Evolutionary conservation across 2,113 vertebrate species (phyloP).

Genomic region (Chitala chitala): DNA sequence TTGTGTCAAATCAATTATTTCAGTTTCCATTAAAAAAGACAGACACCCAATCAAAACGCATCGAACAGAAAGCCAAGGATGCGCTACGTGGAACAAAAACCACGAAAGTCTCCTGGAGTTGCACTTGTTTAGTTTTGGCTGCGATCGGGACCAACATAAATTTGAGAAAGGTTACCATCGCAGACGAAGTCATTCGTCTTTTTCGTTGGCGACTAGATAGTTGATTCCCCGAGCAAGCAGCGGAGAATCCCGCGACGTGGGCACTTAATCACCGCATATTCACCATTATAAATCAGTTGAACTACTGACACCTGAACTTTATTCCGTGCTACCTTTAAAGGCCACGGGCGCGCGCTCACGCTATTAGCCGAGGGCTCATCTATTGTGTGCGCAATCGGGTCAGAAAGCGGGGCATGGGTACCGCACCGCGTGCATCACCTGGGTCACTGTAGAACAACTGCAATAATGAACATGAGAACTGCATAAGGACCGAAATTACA

Average conservation of each 20-base stretch:
- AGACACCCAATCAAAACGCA: conserved; percentile 12
- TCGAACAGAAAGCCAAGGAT: background rate
- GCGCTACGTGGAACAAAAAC: background rate
- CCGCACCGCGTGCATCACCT: conserved; percentile 44
- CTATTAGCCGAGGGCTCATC: conserved; percentile 60
- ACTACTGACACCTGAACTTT: conserved; percentile 72
- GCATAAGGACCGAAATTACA: background rate
- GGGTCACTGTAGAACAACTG: conserved; percentile 27
- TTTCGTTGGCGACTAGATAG: conserved; percentile 54
- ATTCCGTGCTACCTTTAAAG: conserved; percentile 56
- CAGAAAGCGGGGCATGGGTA: conserved; percentile 49
- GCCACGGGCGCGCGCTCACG: conserved; percentile 49
- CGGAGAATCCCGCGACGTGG: conserved; percentile 57
- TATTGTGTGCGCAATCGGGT: conserved; percentile 64
- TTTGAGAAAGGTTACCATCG: conserved; percentile 63
- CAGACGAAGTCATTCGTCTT: conserved; percentile 60
- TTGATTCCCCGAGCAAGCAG: conserved; percentile 65
- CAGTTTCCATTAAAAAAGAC: conserved; percentile 12
- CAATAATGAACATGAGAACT: background rate
- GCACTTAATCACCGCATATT: conserved; percentile 59
- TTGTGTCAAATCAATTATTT: conserved; percentile 30
- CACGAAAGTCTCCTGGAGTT: conserved; percentile 32
- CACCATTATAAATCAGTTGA: conserved; percentile 74
- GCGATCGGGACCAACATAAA: conserved; percentile 49
- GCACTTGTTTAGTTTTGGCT: conserved; percentile 43